phyloP scores from a whole-genome alignment of 2,113 vertebrate genomes.

The Podarcis cretensis region DNA sequence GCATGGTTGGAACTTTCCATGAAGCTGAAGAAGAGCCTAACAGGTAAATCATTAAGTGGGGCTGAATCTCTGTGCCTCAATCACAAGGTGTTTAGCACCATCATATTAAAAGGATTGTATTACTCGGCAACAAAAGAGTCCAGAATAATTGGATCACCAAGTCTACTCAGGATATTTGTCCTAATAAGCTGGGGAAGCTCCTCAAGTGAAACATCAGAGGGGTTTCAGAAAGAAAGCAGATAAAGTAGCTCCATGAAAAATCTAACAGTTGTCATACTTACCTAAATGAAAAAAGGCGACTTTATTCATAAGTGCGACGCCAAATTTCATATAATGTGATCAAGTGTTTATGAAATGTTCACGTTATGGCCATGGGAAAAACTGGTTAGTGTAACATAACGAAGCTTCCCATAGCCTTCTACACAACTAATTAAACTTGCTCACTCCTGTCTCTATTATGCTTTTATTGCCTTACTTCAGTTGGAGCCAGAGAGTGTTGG shows the following conservation, averaged over 20 bases:
- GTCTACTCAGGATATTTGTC: neutral
- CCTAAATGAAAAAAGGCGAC: neutral
- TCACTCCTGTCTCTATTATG: neutral
- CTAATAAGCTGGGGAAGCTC: neutral
- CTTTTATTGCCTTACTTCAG: neutral
- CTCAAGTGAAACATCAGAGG: neutral
- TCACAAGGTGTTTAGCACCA: too few species aligned
- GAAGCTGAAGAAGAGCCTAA: too few species aligned
- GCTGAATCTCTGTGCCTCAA: too few species aligned
- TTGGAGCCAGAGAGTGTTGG: neutral
- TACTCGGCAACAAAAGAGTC: neutral
- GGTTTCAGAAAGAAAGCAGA: neutral
- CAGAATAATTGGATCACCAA: neutral
- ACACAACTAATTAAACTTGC: neutral
- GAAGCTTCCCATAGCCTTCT: neutral
- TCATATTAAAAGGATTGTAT: too few species aligned
- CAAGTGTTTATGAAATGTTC: neutral
- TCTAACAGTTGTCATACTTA: neutral
- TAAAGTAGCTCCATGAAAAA: neutral
- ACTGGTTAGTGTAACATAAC: neutral
- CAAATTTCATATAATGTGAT: neutral
- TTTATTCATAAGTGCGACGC: neutral
- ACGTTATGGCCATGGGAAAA: neutral
- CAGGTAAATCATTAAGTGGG: too few species aligned
- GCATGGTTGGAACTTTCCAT: too few species aligned